Base-by-base conservation (phyloP, 2,888 invertebrate genomes). In the Phania funesta region DNA sequence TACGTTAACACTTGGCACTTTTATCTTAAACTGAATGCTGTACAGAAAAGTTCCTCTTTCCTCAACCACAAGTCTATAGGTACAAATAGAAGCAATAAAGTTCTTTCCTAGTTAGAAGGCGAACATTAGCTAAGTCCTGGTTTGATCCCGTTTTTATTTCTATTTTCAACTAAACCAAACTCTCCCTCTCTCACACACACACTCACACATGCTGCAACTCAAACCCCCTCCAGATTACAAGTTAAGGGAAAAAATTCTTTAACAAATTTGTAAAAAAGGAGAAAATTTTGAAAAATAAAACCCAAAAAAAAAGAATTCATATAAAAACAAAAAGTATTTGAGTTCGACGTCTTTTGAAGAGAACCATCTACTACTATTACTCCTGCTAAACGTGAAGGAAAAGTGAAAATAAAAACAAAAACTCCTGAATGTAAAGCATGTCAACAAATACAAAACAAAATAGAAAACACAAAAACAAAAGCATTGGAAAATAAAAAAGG, bases 311-410 rank as follows among this genome's bases (percentile, higher is more conserved):
- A 29, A 29, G 13, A 24, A 38, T 38, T 18, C 32, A 46, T 85
- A 84, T 73, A 86, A 85, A 44, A 85, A 84, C 70, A 86, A 85
- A 44, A 62, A 62, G 24, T 58, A 24, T 85, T 86, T 77, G 87
- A 86, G 87, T 87, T 87, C 87, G 87, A 86, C 87, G 87, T 85
- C 86, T 87, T 85, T 84, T 87, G 70, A 84, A 87, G 87, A 83
- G 85, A 81, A 84, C 80, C 79, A 81, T 75, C 71, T 56, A 41
- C 44, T 52, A 24, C 58, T n/a, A 29, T 4, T 32, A 44, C 74
- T 70, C 58, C 50, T 82, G 74, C 44, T 70, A 75, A 82, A 78
- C 83, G 78, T 76, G 68, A 67, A 62, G 74, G 60, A 78, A 75
- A 78, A 76, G 74, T 75, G 78, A 75, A 83, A 84, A 80, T 75